Percentiles rank a stretch among this genome's conserved stretches.
phyloP scores from a whole-genome alignment of 2,888 invertebrate genomes.

The Pandemis cinnamomeana region DNA sequence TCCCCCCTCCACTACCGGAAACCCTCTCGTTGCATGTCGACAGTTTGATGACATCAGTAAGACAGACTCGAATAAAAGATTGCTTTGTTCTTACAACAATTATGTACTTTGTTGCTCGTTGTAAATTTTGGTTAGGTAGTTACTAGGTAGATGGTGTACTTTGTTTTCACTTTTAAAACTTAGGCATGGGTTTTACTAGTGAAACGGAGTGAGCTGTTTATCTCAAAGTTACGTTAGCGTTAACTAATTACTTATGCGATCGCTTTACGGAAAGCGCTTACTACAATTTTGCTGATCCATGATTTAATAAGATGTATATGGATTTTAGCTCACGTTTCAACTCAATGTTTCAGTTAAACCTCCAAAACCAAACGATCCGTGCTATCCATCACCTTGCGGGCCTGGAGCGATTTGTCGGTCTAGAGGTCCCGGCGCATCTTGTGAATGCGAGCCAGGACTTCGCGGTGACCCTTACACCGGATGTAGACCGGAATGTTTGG shows the following conservation, averaged over 20 bases:
- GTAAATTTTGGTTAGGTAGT: slow-evolving; percentile 23
- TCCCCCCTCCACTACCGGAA: slow-evolving; percentile 87
- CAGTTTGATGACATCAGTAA: slow-evolving; percentile 79
- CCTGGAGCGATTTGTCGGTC: slow-evolving; percentile 92
- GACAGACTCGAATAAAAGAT: slow-evolving; percentile 74
- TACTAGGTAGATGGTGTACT: slow-evolving; percentile 22
- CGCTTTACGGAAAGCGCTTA: slow-evolving; percentile 60
- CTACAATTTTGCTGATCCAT: slow-evolving; percentile 48
- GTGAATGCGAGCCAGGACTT: slow-evolving; percentile 89
- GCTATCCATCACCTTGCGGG: slow-evolving; percentile 93
- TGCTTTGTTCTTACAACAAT: slow-evolving; percentile 55
- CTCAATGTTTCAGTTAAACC: slow-evolving; percentile 67
- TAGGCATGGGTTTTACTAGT: slow-evolving; percentile 83
- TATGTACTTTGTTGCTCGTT: slow-evolving; percentile 35
- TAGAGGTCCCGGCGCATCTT: slow-evolving; percentile 88
- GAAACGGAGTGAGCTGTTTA: slow-evolving; percentile 67
- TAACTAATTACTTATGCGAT: slow-evolving; percentile 43
- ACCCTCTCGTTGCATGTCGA: slow-evolving; percentile 89
- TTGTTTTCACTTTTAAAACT: slow-evolving; percentile 79
- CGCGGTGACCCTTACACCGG: slow-evolving; percentile 90
- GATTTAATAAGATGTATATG: neutral
- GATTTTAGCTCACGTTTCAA: slow-evolving; percentile 10
- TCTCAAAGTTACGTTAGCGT: slow-evolving; percentile 7
- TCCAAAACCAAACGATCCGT: slow-evolving; percentile 87
- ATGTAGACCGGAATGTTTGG: slow-evolving; percentile 93